These are phyloP conservation scores for Ophion ventricosus DNA, from an alignment of 2,888 invertebrate genomes.

Conservation along the genomic window DNA sequence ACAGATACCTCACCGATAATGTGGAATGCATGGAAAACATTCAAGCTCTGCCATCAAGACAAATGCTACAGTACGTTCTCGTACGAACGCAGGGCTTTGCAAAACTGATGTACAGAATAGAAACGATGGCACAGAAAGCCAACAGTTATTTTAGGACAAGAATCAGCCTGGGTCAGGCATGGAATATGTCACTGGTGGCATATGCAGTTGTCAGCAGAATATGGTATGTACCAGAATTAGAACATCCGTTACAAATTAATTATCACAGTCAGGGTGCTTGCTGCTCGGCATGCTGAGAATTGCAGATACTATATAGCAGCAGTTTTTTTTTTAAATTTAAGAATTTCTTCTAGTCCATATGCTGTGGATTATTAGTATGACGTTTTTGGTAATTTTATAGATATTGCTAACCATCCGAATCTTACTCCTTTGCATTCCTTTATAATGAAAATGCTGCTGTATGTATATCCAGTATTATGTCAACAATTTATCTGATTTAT, in stretches of 20 bases:
- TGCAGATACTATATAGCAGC: no score
- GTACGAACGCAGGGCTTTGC: conserved; percentile 85
- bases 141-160: conserved; percentile 85
- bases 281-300: conserved; percentile 5
- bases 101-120: conserved; percentile 85
- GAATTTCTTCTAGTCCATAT: no score
- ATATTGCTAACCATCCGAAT: no score
- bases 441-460: no score
- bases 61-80: conserved; percentile 86
- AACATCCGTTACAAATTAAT: neutral
- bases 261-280: neutral
- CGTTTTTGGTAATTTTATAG: no score
- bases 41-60: conserved; percentile 85
- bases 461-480: no score
- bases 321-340: no score
- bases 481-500: no score
- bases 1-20: conserved; percentile 71
- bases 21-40: conserved; percentile 75
- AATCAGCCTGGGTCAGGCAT: conserved; percentile 85
- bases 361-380: no score
- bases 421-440: no score
- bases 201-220: conserved; percentile 85
- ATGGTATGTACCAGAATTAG: conserved; percentile 79
- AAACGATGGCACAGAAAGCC: conserved; percentile 84
- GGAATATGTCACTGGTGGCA: conserved; percentile 85